Base-by-base conservation (phyloP, 2,888 invertebrate species). In the Drosophila putrida region DNA sequence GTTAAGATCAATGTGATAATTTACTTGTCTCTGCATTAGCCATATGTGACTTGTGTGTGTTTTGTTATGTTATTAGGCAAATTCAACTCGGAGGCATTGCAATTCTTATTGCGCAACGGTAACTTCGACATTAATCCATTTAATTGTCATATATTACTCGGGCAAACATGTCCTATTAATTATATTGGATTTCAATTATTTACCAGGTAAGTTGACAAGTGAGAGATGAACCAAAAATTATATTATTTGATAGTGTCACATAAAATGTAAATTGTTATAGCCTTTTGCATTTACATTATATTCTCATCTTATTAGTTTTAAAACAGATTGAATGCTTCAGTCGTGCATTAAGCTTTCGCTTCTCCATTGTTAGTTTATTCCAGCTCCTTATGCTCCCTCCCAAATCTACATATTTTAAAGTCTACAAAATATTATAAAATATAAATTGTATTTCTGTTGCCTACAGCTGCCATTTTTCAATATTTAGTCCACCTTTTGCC, bases 61-160 rank as follows among this genome's bases (percentile, higher is more conserved):
- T 10, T 44, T 44, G 51, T 54, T 51, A 5, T 46, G n/a, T n/a
- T 20, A 20, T 44, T 51, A 85, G 84, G 71, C 25, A 69, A 80
- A 59, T 51, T 75, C 36, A 67, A 65, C 20, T 35, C 35, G 31
- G 88, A 84, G 8, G 55, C 77, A 10, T 61, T 85, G 54, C 70
- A 74, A n/a, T 89, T 82, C 71, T 75, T 87, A 33, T 72, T 80
- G 59, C 79, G 79, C 20, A 90, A 85, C 49, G 84, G 82, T 28
- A 79, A 90, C 46, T 89, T 90, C 33, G 80, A 90, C 65, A 69
- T 91, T 20, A 90, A 90, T 66, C 90, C 90, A 10, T 72, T 91
- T 13, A 83, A 90, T 62, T 90, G 90, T 60, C 80, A 86, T 49
- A 49, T 91, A 49, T 51, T 86, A 31, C 53, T 77, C 44, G 72